phyloP scores from a whole-genome alignment of 2,888 invertebrate genomes.

The Stenolophus ochropezus region DNA sequence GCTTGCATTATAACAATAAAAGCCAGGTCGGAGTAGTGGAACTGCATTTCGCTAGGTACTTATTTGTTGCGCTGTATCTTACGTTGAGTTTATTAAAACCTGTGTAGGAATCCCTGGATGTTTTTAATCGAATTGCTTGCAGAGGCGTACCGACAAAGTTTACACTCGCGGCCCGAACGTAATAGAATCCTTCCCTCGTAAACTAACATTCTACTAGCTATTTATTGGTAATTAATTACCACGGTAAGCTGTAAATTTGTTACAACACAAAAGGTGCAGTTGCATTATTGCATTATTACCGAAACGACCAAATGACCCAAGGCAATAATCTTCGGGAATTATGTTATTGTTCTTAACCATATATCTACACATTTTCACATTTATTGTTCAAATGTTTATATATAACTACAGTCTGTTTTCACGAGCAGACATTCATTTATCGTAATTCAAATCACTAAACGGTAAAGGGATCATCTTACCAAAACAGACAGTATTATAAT shows the following conservation, averaged over 20 bases:
- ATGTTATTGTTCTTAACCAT: neutral
- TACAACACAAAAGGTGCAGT: neutral
- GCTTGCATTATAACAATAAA: conserved; percentile 38
- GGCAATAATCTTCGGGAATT: neutral
- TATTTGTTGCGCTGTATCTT: conserved; percentile 30
- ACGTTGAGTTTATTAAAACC: conserved; percentile 19
- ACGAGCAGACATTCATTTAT: too few relatives aligned
- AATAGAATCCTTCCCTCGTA: neutral
- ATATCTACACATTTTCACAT: too few relatives aligned
- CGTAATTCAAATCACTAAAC: too few relatives aligned
- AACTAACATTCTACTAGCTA: neutral
- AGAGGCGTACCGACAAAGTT: conserved; percentile 34
- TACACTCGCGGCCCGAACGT: neutral
- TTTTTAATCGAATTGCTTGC: conserved; percentile 27
- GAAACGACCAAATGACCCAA: neutral
- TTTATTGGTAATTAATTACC: conserved; percentile 6
- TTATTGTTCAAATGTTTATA: too few relatives aligned
- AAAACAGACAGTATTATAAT: too few relatives aligned
- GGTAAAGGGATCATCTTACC: too few relatives aligned
- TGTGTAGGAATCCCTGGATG: conserved; percentile 9
- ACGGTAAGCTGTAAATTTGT: conserved; percentile 22
- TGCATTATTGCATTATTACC: neutral
- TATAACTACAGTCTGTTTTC: too few relatives aligned
- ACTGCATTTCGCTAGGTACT: conserved; percentile 6
- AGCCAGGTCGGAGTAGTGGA: conserved; percentile 1